Base-by-base conservation (phyloP, 1,140 invertebrate species). In the Holotrichia oblita region DNA sequence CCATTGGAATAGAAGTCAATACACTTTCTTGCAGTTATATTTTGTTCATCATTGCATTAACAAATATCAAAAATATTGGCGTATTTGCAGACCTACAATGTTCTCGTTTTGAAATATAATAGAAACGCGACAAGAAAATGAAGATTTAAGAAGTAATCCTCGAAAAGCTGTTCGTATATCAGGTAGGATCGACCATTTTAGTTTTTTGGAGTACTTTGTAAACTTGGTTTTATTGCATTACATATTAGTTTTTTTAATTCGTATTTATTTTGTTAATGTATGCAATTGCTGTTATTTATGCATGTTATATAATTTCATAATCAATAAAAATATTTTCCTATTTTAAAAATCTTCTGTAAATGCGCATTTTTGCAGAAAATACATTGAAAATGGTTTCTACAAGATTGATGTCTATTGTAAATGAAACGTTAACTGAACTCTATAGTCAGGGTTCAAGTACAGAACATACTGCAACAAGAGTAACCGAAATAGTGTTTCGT, bases 391-490 rank as follows among this genome's bases (percentile, higher is more conserved):
- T 94, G 93, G 93, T 94, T 84, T 94, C 93, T 48, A 95, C 93
- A 82, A 91, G 93, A 85, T 93, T 93, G 86, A 94, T 93, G 88
- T 93, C 92, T 87, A 94, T 90, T 85, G 91, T 90, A 77, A 89
- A 89, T 80, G 88, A 75, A 88, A 88, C 64, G 83, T 82, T 69
- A 88, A 87, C 79, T 85, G 87, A 72, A 88, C 88, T 75, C 87
- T 87, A 59, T 89, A 89, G 73, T 85, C 85, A 79, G 84, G 34
- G 73, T 44, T 87, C 34, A 84, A 88, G n/a, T 48, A 41, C 72
- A 24, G 79, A 79, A 73, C 80, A 73, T 79, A 80, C 84, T 27
- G 79, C 87, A 83, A 82, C 81, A 80, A 80, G 85, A 79, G 83
- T 83, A 83, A 80, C 85, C 81, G 84, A 78, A 83, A 85, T 72